Percentiles rank a stretch among this genome's conserved stretches.
Evolutionary conservation across 2,113 vertebrate species (phyloP).

Genomic region (Lagopus muta): DNA sequence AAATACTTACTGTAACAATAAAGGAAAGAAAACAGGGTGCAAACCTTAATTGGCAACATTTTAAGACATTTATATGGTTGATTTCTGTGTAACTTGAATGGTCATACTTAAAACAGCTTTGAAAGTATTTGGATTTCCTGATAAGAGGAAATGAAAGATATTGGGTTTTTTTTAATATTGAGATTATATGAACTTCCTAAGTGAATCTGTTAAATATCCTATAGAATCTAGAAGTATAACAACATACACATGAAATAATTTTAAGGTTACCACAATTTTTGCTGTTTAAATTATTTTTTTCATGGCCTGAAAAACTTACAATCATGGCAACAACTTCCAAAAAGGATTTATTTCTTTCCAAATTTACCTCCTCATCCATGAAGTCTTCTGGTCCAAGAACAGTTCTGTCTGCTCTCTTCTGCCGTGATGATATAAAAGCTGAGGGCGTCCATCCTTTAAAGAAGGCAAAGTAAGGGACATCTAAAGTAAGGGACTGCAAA

Average conservation of each 20-base stretch:
- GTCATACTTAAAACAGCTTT: background rate
- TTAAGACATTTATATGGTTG: background rate
- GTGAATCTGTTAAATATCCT: background rate
- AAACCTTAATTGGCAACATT: background rate
- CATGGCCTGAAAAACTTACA: background rate
- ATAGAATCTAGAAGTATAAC: background rate
- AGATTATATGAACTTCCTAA: background rate
- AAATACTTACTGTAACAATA: background rate
- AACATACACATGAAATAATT: background rate
- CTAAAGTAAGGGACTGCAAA: background rate
- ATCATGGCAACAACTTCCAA: background rate
- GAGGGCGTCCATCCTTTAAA: constrained; percentile 92
- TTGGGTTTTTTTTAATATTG: background rate
- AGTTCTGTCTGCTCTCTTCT: constrained; percentile 87
- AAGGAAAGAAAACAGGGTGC: background rate
- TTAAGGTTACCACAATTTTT: background rate
- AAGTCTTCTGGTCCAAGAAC: constrained; percentile 89
- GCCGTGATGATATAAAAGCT: constrained; percentile 90
- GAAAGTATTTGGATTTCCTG: background rate
- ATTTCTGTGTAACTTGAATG: background rate
- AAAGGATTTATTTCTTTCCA: background rate
- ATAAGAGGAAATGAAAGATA: background rate
- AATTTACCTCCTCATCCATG: constrained; percentile 95
- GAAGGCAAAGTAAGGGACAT: background rate
- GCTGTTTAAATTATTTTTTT: background rate